Conservation (phyloP, 2,113 vertebrate genomes). For the Pleuronectes platessa region DNA sequence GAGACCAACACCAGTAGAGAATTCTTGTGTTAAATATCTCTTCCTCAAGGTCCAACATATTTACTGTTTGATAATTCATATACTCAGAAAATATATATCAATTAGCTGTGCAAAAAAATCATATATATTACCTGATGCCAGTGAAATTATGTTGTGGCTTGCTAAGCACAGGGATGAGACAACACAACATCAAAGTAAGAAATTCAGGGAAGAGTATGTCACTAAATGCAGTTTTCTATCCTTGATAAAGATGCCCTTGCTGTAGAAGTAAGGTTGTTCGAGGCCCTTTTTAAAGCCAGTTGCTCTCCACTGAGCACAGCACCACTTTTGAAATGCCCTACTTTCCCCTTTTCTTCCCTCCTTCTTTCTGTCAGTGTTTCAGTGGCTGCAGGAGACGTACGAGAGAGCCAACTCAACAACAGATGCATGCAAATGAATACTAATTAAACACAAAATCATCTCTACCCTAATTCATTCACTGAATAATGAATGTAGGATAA, state of each 20-base stretch:
- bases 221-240: conserved; percentile 5
- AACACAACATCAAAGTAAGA: too few relatives aligned
- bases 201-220: neutral
- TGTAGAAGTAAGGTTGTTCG: conserved; percentile 32
- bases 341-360: conserved; percentile 36
- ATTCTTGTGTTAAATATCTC: too few relatives aligned
- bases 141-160: too few relatives aligned
- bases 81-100: too few relatives aligned
- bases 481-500: conserved; percentile 48
- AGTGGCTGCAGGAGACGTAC: conserved; percentile 7
- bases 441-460: conserved; percentile 57
- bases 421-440: conserved; percentile 61
- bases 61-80: too few relatives aligned
- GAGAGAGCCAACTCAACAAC: conserved; percentile 38
- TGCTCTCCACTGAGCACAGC: conserved; percentile 13
- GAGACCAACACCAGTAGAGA: too few relatives aligned
- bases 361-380: conserved; percentile 12
- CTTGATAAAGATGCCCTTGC: conserved; percentile 29
- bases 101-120: too few relatives aligned
- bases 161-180: too few relatives aligned
- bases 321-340: conserved; percentile 25
- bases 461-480: conserved; percentile 30
- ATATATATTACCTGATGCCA: too few relatives aligned
- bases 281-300: conserved; percentile 20
- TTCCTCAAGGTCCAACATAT: too few relatives aligned